These are phyloP conservation scores for Callimorpha dominula DNA, from an alignment of 2,888 invertebrate genomes.

Conservation along the genomic window DNA sequence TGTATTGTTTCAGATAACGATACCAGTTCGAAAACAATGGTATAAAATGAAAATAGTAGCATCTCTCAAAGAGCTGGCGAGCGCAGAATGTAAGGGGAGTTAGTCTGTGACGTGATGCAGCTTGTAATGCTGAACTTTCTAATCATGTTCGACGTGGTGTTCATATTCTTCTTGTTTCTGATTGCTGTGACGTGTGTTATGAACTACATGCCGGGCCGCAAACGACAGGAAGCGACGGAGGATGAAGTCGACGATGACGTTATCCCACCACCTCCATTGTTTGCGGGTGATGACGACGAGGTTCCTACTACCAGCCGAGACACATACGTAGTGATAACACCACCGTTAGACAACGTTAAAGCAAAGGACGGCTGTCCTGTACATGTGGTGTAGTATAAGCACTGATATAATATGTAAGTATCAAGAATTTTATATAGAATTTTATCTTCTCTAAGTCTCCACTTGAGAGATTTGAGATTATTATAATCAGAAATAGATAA, in stretches of 20 bases:
- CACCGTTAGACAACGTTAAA: constrained; percentile 74
- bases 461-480: neutral
- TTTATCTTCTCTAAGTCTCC: neutral
- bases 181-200: constrained; percentile 94
- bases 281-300: constrained; percentile 74
- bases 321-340: constrained; percentile 83
- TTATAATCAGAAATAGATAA: neutral
- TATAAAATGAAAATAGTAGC: constrained; percentile 44
- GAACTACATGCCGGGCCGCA: constrained; percentile 91
- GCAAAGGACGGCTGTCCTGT: constrained; percentile 82
- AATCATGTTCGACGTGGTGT: constrained; percentile 95
- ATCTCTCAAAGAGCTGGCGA: constrained; percentile 42
- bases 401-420: constrained; percentile 79
- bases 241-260: constrained; percentile 82
- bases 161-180: constrained; percentile 94
- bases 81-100: constrained; percentile 76
- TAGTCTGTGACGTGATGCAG: constrained; percentile 89
- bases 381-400: constrained; percentile 82
- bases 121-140: constrained; percentile 94
- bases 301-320: constrained; percentile 72
- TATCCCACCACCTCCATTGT: constrained; percentile 82
- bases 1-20: constrained; percentile 55
- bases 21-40: constrained; percentile 27
- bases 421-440: neutral
- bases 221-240: constrained; percentile 81